Conservation (phyloP, 2,888 invertebrate genomes). For the Epistrophella euchroma region DNA sequence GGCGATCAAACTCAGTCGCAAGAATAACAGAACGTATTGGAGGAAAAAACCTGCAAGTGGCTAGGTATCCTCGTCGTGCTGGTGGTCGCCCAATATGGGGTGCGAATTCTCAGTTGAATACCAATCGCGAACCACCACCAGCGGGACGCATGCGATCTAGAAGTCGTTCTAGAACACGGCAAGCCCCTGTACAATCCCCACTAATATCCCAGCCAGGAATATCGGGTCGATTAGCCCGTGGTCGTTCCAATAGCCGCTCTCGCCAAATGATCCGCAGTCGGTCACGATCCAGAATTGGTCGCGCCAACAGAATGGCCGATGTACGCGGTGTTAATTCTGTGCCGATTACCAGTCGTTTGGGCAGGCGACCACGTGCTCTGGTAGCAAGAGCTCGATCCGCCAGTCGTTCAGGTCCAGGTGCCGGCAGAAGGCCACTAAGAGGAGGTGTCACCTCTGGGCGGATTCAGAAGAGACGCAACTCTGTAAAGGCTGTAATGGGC, state of each 20-base stretch:
- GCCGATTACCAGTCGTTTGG: conserved; percentile 81
- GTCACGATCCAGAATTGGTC: conserved; percentile 76
- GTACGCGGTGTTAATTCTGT: conserved; percentile 58
- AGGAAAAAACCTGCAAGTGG: conserved; percentile 38
- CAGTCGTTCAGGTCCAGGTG: conserved; percentile 49
- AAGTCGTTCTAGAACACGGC: conserved; percentile 74
- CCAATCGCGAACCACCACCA: conserved; percentile 48
- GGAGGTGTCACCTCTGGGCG: conserved; percentile 80
- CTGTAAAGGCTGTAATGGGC: conserved; percentile 41
- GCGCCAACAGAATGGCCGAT: conserved; percentile 32
- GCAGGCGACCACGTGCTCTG: conserved; percentile 78
- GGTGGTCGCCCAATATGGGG: conserved; percentile 61
- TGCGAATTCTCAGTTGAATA: conserved; percentile 41
- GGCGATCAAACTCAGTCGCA: conserved; percentile 80
- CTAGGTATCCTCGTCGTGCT: conserved; percentile 77
- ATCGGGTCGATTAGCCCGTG: conserved; percentile 62
- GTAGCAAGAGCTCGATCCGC: conserved; percentile 71
- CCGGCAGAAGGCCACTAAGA: conserved; percentile 75
- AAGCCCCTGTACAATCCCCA: conserved; percentile 67
- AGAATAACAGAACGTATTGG: conserved; percentile 80
- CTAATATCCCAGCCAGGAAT: conserved; percentile 52
- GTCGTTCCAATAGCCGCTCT: conserved; percentile 57
- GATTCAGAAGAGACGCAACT: conserved; percentile 80
- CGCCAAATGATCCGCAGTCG: conserved; percentile 73
- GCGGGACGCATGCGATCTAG: conserved; percentile 76